These are phyloP conservation scores for Aegotheles bennettii DNA, from an alignment of 2,113 vertebrate species.

Conservation along the genomic window DNA sequence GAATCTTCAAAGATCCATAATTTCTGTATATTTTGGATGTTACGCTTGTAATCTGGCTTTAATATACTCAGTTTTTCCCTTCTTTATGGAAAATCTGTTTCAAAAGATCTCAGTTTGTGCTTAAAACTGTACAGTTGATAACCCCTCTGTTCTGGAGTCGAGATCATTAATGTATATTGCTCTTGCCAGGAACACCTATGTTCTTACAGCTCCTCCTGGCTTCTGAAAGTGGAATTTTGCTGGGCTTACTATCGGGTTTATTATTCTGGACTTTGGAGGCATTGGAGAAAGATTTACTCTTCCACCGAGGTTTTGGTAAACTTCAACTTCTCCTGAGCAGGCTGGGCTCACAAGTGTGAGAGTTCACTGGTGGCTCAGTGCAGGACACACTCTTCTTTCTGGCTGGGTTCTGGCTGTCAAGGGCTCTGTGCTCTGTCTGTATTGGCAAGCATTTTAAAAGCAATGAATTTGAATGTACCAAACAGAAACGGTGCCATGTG, in stretches of 20 bases:
- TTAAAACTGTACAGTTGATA: neutral
- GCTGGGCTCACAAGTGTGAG: accelerated
- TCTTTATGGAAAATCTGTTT: neutral
- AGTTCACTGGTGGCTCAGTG: neutral
- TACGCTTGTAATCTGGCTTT: neutral
- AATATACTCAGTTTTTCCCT: neutral
- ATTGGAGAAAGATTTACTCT: neutral
- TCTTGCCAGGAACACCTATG: neutral
- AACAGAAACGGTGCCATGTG: neutral
- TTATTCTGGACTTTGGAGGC: neutral
- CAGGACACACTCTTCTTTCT: neutral
- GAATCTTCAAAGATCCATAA: neutral
- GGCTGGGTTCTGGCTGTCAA: neutral
- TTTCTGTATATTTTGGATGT: neutral
- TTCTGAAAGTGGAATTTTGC: slow-evolving; percentile 21
- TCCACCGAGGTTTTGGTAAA: neutral
- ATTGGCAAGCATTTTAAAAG: neutral
- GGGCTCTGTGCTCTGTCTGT: neutral
- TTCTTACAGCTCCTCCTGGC: slow-evolving; percentile 56
- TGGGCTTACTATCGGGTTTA: neutral
- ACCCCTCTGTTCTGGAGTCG: neutral
- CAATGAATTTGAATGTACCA: neutral
- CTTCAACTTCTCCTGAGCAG: neutral
- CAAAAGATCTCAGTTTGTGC: neutral
- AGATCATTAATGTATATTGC: neutral